Percentiles rank a stretch among this genome's conserved stretches.
Conservation (phyloP, 1,140 invertebrate species). For the Coenobita brevimanus region DNA sequence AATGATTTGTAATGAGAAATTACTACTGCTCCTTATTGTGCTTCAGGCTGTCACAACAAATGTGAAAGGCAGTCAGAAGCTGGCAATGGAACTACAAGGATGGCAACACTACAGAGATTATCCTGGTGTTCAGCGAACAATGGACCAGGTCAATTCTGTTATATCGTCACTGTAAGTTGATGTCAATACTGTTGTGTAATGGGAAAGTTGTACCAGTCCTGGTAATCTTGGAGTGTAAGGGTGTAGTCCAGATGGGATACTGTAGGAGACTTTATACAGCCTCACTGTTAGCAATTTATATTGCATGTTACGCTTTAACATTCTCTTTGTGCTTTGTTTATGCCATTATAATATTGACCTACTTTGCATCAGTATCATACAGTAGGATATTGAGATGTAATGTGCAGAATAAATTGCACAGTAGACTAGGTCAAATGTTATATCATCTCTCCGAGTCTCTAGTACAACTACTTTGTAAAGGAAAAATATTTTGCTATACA, state of each 20-base stretch:
- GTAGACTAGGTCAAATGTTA: too few relatives aligned
- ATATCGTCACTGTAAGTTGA: slow-evolving; percentile 32
- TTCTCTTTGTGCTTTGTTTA: too few relatives aligned
- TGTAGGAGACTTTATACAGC: too few relatives aligned
- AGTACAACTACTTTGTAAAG: background rate
- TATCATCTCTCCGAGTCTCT: too few relatives aligned
- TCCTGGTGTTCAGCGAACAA: slow-evolving; percentile 35
- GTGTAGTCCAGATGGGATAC: background rate
- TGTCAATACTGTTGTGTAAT: background rate
- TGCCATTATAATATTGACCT: too few relatives aligned
- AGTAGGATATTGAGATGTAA: too few relatives aligned
- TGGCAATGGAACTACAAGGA: slow-evolving; percentile 37
- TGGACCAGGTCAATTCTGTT: slow-evolving; percentile 35
- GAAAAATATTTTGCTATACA: background rate
- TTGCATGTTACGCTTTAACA: too few relatives aligned
- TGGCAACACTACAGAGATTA: slow-evolving; percentile 61
- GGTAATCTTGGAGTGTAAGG: too few relatives aligned
- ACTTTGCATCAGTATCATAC: too few relatives aligned
- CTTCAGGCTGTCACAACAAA: slow-evolving; percentile 29
- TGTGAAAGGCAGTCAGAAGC: slow-evolving; percentile 43
- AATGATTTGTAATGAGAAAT: too few relatives aligned
- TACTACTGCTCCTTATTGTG: background rate
- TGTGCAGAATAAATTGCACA: too few relatives aligned
- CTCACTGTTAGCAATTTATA: too few relatives aligned
- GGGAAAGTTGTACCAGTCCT: background rate